Percentiles rank a stretch among this genome's conserved stretches.
These are phyloP conservation scores for Coelogynopora nodosa DNA, from an alignment of 2,888 invertebrate genomes.

Conservation along the genomic window DNA sequence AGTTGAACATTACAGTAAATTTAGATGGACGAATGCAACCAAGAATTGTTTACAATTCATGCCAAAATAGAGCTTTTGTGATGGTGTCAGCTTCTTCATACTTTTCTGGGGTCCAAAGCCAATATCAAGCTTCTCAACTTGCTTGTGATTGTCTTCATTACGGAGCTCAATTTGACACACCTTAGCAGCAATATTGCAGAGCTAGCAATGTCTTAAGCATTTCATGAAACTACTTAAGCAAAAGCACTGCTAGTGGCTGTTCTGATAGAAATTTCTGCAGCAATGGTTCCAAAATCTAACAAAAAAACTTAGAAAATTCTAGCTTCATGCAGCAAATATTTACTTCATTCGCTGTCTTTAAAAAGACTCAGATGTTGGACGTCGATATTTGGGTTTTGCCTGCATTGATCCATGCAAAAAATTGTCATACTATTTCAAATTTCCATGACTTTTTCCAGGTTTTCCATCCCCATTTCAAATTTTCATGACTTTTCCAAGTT, in stretches of 20 bases:
- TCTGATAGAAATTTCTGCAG: conserved; percentile 16
- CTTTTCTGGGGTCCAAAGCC: conserved; percentile 4
- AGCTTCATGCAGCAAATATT: neutral
- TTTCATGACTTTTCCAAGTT: conserved; percentile 1
- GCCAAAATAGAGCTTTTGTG: neutral
- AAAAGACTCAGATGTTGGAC: neutral
- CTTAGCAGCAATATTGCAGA: neutral
- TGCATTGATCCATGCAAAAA: neutral
- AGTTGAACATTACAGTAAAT: neutral
- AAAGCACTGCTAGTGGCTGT: conserved; percentile 15
- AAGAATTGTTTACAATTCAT: neutral
- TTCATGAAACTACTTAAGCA: neutral
- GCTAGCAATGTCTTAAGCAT: conserved; percentile 7
- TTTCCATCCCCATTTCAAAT: neutral
- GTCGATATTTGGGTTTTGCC: neutral
- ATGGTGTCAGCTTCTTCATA: neutral
- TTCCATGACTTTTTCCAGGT: neutral
- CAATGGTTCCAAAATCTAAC: conserved; percentile 6
- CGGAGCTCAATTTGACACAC: conserved; percentile 4
- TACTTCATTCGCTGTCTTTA: neutral
- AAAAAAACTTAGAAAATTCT: conserved; percentile 5
- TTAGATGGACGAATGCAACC: neutral
- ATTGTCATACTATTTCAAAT: neutral
- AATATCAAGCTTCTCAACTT: neutral
- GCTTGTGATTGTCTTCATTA: conserved; percentile 2